Conservation (phyloP, 2,797 vertebrate species). For the Anomalospiza imberbis region DNA sequence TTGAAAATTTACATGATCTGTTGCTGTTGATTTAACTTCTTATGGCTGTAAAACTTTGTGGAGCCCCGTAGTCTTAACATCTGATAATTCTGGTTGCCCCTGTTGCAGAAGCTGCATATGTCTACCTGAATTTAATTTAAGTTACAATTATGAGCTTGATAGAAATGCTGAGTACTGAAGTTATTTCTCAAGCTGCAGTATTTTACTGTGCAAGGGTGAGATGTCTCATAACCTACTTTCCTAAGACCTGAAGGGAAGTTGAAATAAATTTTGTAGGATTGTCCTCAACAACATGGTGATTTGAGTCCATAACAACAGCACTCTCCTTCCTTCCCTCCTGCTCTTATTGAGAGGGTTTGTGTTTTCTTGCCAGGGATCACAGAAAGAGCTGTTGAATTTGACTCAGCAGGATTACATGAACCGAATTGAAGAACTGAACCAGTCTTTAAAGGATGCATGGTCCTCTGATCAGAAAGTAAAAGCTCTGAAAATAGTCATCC, state of each 20-base stretch:
- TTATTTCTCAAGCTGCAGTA: background rate
- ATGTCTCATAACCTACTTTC: background rate
- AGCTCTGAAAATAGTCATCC: slow-evolving; percentile 97
- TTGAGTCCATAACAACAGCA: background rate
- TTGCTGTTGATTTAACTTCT: background rate
- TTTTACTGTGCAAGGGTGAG: background rate
- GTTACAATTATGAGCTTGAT: background rate
- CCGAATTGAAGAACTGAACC: slow-evolving; percentile 95
- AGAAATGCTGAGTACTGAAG: background rate
- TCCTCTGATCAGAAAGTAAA: slow-evolving; percentile 98
- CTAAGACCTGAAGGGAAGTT: background rate
- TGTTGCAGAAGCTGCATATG: background rate
- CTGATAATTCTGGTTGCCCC: background rate
- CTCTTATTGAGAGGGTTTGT: background rate
- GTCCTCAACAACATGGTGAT: background rate
- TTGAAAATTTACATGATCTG: background rate
- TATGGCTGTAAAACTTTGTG: background rate
- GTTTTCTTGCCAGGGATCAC: slow-evolving; percentile 83
- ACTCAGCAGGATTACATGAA: slow-evolving; percentile 97
- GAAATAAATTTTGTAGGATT: background rate
- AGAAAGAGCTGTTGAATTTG: slow-evolving; percentile 92
- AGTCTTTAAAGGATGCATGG: slow-evolving; percentile 96
- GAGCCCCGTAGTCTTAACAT: background rate
- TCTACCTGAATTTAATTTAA: background rate
- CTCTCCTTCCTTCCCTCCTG: background rate